Base-by-base conservation (phyloP, 1,140 invertebrate species). In the Ceratoteleas bidentatus region DNA sequence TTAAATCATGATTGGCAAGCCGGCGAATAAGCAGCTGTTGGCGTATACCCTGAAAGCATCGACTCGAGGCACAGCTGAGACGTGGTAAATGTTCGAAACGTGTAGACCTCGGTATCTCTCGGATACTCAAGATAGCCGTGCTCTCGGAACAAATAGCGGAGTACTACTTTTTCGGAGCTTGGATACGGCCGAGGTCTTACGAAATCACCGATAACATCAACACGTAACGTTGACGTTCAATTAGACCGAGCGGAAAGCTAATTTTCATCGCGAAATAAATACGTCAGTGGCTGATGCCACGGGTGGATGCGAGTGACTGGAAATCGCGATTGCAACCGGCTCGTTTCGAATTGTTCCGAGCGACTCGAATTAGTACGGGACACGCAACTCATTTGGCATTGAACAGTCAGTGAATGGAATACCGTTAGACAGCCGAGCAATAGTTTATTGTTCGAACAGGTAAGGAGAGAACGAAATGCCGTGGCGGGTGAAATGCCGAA, bases 381-480 rank as follows among this genome's bases (percentile, higher is more conserved):
- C 73, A 62, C 43, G 64, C 60, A 38, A 64, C 47, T 66, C 43
- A 68, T 54, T 61, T 62, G 68, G 56, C 54, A 64, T 62, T 53
- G 77, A 80, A 69, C 60, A 83, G 69, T 74, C 68, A 62, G 24
- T 78, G 81, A 78, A 83, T 79, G 81, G 69, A 74, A 53, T 75
- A 78, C 83, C 85, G 81, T 84, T 83, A 83, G 66, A 53, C 70
- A 56, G 40, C 33, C 33, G 38, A 74, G 68, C 75, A 83, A 83
- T 52, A 68, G 58, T 75, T 84, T 86, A 86, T 86, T 85, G 86
- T 81, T 78, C n/a, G 24, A 43, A 45, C 56, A 81, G 81, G 80
- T 86, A 81, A 53, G 80, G 69, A 81, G 36, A 70, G 36, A 9
- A 40, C 32, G 38, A 43, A 58, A 54, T 8, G 6, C 24, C 49